Base-by-base conservation (phyloP, 2,888 invertebrate genomes). In the Rhogogaster chlorosoma region DNA sequence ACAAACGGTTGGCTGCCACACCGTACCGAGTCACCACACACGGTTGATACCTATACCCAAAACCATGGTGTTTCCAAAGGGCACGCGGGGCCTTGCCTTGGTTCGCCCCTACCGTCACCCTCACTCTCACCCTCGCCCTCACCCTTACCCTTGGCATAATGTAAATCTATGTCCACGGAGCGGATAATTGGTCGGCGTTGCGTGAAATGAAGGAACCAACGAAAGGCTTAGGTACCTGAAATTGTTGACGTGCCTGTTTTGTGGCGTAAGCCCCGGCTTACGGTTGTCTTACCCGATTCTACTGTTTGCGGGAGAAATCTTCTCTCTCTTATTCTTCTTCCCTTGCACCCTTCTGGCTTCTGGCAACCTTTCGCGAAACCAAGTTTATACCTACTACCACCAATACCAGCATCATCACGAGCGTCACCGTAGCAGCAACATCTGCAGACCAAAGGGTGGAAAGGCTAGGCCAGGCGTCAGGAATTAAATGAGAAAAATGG, bases 401-500 rank as follows among this genome's bases (percentile, higher is more conserved):
- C 26, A 22, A 6, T 10, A 36, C 70, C n/a, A 53, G 10, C 49
- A 26, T 12, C 49, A 53, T 2, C 6, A 53, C 45, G 53, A 53
- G 7, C 77, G 45, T 77, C 77, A 53, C 45, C 49, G n/a, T 49
- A 10, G 32, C 53, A 18, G 49, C 26, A 77, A 36, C 53, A 77
- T 67, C 67, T 67, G 67, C 67, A 67, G 67, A 67, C 12, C 12
- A 15, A 2, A 53, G 77, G 77, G 77, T 32, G n/a, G 71, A 73
- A 73, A 61, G 83, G 18, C 26, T 57, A 42, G 64, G 70, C 45
- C 82, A 36, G 57, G 85, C 85, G 70, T 83, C 83, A 75, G 61
- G 84, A 85, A 85, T 85, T 85, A 85, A 85, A 85, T 42, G 78
- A 77, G 85, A 85, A 85, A 85, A 85, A 85, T 85, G 84, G 85